Evolutionary conservation across 2,113 vertebrate genomes (phyloP), one percentile per base, ranked within the genome.

Genomic region (Periophthalmodon schlosseri): DNA sequence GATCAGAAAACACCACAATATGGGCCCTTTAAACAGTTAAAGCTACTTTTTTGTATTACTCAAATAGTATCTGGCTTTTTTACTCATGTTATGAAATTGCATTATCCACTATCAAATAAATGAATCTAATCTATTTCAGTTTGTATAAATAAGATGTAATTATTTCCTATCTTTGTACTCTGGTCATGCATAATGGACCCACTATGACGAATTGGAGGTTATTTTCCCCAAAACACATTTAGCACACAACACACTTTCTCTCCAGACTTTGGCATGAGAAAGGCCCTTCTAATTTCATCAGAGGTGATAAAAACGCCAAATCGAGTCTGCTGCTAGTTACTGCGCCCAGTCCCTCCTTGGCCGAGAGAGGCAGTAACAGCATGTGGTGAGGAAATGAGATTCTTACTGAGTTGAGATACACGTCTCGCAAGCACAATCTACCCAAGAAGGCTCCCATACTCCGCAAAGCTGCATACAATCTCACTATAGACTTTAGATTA

Each of bases 221-320:
- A 65, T 74, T 80, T 70, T 15, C 44, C 75, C 54, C 69, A n/a
- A 73, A 34, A 34, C 60, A 63, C 60, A 63, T 34, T 34, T 63
- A 63, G 65, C 71, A 68, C 69, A 77, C 69, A 61, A 33, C 61
- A 70, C 60, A 67, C 66, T 65, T 60, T 68, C 72, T 49, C 69
- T 79, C 70, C 33, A 44, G 39, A 36, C 69, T 71, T 80, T 71
- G 57, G 65, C 60, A 82, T 20, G 23, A 74, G 63, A 72, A 73
- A 85, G 54, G 57, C 77, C 70, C 47, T 84, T 78, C 83, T 92
- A 89, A 93, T 93, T 90, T 89, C 84, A 94, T 93, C 91, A 90
- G 85, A 71, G 82, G 84, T 88, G 87, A 92, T 93, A 92, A 92
- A 93, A 86, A 86, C 75, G 82, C 86, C 76, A 82, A 93, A 92